Conservation (phyloP, 2,888 invertebrate genomes). For the Stratiomys singularior region DNA sequence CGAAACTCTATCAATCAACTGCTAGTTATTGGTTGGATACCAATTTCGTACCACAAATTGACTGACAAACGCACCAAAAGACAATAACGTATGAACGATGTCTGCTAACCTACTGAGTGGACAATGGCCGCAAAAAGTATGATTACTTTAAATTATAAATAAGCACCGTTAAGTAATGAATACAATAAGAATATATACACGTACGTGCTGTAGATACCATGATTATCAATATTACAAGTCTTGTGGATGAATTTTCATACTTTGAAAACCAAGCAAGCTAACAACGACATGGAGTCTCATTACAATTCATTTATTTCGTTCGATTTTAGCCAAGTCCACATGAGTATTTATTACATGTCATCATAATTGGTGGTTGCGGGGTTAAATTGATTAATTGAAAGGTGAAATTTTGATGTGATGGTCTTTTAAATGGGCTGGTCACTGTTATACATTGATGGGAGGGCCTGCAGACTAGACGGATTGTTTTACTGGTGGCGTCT, state of each 20-base stretch:
- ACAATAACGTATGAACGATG: background rate
- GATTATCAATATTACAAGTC: background rate
- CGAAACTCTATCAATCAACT: background rate
- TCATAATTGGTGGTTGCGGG: no score
- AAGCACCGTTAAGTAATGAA: slow-evolving; percentile 24
- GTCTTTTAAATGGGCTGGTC: no score
- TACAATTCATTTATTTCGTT: slow-evolving; percentile 32
- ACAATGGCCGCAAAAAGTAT: slow-evolving; percentile 21
- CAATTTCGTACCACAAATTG: background rate
- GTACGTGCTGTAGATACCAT: background rate
- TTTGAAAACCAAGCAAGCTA: background rate
- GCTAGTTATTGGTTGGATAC: background rate
- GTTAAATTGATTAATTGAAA: background rate
- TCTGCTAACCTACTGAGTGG: slow-evolving; percentile 18
- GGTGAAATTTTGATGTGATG: background rate
- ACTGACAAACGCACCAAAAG: background rate
- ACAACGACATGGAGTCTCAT: background rate
- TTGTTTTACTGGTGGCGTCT: no score
- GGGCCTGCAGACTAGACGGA: no score
- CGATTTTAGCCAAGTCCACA: background rate
- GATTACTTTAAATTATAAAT: slow-evolving; percentile 15
- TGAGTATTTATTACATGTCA: background rate
- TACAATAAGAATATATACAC: no score
- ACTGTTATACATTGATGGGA: no score
- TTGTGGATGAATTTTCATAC: slow-evolving; percentile 1